phyloP scores from a whole-genome alignment of 2,113 vertebrate genomes.

The Phrynocephalus versicolor region DNA sequence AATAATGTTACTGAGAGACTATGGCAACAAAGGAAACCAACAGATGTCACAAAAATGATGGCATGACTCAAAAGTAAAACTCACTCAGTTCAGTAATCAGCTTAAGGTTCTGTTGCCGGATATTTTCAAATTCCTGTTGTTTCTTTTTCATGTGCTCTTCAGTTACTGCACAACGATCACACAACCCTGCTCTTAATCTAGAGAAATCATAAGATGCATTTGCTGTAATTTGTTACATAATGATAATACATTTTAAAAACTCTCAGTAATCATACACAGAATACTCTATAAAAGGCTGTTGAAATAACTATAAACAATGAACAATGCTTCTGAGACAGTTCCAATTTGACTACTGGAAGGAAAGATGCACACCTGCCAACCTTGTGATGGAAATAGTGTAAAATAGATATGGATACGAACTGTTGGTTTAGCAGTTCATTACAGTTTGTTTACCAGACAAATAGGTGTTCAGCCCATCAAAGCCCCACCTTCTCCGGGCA shows the following conservation, averaged over 20 bases:
- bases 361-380: not conserved
- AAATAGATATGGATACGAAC: too few species aligned
- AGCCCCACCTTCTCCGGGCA: too few species aligned
- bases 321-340: not conserved
- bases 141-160: constrained; percentile 86
- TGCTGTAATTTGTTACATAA: constrained; percentile 9
- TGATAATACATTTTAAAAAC: not conserved
- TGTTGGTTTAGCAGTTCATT: too few species aligned
- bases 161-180: constrained; percentile 86
- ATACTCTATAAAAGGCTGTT: not conserved
- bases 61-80: constrained; percentile 59
- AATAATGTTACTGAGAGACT: not conserved
- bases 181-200: constrained; percentile 85
- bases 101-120: constrained; percentile 83
- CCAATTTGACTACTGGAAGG: not conserved
- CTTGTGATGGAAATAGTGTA: not conserved
- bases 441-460: too few species aligned
- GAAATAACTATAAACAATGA: not conserved
- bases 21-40: not conserved
- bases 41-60: not conserved
- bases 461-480: too few species aligned
- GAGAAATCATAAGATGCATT: constrained; percentile 13
- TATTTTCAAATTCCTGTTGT: constrained; percentile 84
- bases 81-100: constrained; percentile 89
- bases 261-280: not conserved